Evolutionary conservation across 1,140 invertebrate species (phyloP), one percentile per base, ranked within the genome.

Genomic region (Ostrea denselamellosa): DNA sequence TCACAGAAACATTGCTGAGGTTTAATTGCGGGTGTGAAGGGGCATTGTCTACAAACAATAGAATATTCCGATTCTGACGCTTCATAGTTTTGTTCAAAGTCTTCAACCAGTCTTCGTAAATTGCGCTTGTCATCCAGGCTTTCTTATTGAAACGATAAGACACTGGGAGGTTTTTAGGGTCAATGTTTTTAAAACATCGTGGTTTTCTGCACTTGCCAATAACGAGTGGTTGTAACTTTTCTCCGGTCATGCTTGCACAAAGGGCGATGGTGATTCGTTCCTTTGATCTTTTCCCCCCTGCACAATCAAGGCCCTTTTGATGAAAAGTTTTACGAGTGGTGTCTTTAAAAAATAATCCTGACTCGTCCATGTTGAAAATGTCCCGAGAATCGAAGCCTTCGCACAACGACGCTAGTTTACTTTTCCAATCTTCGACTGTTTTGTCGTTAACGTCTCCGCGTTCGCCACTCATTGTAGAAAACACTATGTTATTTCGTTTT

Each of bases 61-160:
- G 34, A 83, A 93, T 68, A 3, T 90, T 62, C 54, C 88, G 65
- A 10, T 82, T 83, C 84, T 91, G 65, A 54, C 53, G 25, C 68
- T 81, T 71, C 65, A 92, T 91, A 89, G 90, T 90, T 83, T 52
- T 87, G 54, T 91, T 91, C 71, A 88, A 85, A 51, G 58, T 86
- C 83, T 71, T 88, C 82, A 94, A 89, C 90, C 71, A 92, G n/a
- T 90, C 88, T 68, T 89, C 90, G 85, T 92, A 95, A 56, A 93
- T 83, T 44, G 90, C 87, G 19, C 87, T 82, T 28, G 94, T 96
- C 95, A 96, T 96, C 95, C 95, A 96, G 12, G 95, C 94, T 91
- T 93, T 95, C 14, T 44, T 82, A 14, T 82, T 82, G 14, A 44
- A 82, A 28, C 85, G 9, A n/a, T 52, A 28, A 34, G 71, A n/a